Evolutionary conservation across 2,113 vertebrate genomes (phyloP).

Genomic region (Pseudopipra pipra): DNA sequence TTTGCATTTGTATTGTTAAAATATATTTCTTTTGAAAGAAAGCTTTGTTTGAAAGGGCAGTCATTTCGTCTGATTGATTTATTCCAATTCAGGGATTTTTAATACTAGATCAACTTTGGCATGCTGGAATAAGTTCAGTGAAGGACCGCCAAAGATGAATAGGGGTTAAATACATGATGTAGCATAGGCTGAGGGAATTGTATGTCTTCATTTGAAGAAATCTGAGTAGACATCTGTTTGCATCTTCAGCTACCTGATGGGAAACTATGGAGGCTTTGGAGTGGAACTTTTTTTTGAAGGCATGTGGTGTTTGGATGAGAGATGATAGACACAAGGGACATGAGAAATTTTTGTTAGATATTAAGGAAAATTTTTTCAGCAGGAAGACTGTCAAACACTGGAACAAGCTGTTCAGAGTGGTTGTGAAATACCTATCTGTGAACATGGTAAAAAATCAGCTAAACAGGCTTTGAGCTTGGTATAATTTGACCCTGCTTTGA

Average conservation of each 20-base stretch:
- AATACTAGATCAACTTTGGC: neutral
- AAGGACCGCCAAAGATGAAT: neutral
- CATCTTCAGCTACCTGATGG: neutral
- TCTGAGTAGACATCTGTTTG: neutral
- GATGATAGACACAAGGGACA: neutral
- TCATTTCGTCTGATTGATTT: neutral
- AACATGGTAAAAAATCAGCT: neutral
- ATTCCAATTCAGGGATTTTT: neutral
- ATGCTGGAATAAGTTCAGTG: neutral
- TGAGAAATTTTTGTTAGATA: neutral
- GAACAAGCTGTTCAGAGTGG: neutral
- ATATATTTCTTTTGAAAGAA: neutral
- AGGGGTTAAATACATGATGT: neutral
- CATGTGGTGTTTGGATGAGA: neutral
- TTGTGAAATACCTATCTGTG: neutral
- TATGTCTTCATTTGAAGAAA: neutral
- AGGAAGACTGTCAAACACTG: rapidly evolving
- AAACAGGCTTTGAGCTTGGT: neutral
- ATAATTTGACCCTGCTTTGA: neutral
- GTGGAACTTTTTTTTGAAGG: neutral
- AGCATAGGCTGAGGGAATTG: neutral
- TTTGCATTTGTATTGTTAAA: neutral
- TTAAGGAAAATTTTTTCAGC: neutral
- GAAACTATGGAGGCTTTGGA: neutral
- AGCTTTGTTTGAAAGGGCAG: neutral